phyloP scores from a whole-genome alignment of 2,113 vertebrate genomes.

The Misgurnus mizolepis region DNA sequence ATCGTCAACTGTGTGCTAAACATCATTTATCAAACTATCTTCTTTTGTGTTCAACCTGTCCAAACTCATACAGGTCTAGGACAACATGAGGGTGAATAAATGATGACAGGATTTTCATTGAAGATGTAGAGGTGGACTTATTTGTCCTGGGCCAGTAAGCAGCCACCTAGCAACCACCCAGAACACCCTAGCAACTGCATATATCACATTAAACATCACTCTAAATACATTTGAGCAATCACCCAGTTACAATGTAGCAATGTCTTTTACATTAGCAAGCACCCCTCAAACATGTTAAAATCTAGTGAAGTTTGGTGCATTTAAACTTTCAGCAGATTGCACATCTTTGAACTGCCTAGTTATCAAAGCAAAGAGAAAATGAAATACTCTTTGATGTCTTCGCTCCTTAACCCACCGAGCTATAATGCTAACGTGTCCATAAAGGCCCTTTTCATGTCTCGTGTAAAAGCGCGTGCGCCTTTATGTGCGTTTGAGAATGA shows the following conservation, averaged over 20 bases:
- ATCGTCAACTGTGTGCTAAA: too few relatives aligned
- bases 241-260: neutral
- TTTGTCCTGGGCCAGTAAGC: neutral
- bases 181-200: neutral
- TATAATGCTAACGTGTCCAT: conserved; percentile 3
- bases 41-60: too few relatives aligned
- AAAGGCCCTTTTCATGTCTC: conserved; percentile 37
- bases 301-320: conserved; percentile 10
- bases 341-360: conserved; percentile 45
- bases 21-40: too few relatives aligned
- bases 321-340: conserved; percentile 8
- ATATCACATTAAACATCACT: neutral
- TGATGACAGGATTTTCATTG: too few relatives aligned
- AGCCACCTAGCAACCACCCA: neutral
- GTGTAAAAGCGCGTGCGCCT: conserved; percentile 12
- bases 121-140: neutral
- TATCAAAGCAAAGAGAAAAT: conserved; percentile 40
- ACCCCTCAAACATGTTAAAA: conserved; percentile 2
- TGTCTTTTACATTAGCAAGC: neutral
- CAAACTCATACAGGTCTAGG: too few relatives aligned
- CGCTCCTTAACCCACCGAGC: neutral
- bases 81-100: too few relatives aligned
- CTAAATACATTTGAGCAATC: neutral
- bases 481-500: conserved; percentile 15
- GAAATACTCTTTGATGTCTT: conserved; percentile 28